Evolutionary conservation across 2,888 invertebrate genomes (phyloP), one percentile per base, ranked within the genome.

Genomic region (Leptinotarsa haldemani): DNA sequence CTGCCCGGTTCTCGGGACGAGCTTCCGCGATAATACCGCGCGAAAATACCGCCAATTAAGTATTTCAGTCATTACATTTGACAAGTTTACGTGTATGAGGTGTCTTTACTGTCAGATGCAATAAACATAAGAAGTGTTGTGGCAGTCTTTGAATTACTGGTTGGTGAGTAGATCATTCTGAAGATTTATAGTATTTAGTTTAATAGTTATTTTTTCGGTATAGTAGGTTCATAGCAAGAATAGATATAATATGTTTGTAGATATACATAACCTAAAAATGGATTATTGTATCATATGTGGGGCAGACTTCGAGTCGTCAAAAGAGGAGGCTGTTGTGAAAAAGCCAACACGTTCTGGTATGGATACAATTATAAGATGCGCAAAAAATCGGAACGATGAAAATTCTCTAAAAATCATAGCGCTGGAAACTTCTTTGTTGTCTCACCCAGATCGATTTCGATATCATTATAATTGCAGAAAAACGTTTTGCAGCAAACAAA

Each of bases 271-370:
- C 52, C 52, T 18, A 52, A 52, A 52, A 52, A 52, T 52, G 52
- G 48, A 48, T 52, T 18, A 52, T 52, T 52, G 52, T 52, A 52
- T 52, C 52, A 52, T 52, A 52, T 52, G 52, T 52, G 20, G 52
- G 18, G 52, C 52, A 52, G 52, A 52, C 64, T 46, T 30, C 64
- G 46, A 64, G 25, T 64, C 64, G 25, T 64, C 64, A 30, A 64
- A 64, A 30, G 64, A 46, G 64, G 46, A 64, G 64, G 64, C 64
- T 30, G 64, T 64, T 64, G 64, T 64, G 40, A 40, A 64, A 64
- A 64, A 64, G 64, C 64, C 64, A 64, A 64, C 64, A 64, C 64
- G 64, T 25, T 64, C 46, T 64, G 46, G 64, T 64, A 64, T 64
- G 25, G 64, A 64, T 30, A 64, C 64, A 64, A 64, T 64, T 64